phyloP scores from a whole-genome alignment of 2,888 invertebrate species.

The Aphodius granarius region DNA sequence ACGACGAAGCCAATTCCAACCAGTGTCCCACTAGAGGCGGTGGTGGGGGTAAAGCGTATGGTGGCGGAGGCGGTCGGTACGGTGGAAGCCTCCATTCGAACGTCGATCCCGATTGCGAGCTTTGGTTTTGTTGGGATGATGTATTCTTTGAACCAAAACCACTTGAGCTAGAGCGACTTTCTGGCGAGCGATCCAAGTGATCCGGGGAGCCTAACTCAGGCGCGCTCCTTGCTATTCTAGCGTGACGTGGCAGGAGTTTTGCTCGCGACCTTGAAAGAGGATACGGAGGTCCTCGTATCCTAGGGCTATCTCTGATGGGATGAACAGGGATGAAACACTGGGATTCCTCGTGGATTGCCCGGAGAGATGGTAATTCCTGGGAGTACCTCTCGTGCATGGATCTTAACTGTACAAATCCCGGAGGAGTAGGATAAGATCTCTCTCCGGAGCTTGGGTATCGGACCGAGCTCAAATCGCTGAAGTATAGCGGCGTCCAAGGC shows the following conservation, averaged over 20 bases:
- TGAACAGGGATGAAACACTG: conserved; percentile 65
- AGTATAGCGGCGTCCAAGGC: conserved; percentile 74
- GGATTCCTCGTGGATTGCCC: conserved; percentile 74
- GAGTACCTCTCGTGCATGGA: conserved; percentile 70
- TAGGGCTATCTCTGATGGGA: conserved; percentile 64
- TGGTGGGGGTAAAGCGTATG: conserved; percentile 60
- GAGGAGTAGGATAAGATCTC: conserved; percentile 76
- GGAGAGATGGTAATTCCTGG: conserved; percentile 71
- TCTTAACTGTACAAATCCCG: conserved; percentile 67
- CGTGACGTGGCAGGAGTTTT: conserved; percentile 67
- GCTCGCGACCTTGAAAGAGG: conserved; percentile 60
- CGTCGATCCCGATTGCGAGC: conserved; percentile 72
- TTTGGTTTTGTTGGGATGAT: conserved; percentile 79
- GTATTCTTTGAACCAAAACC: conserved; percentile 92
- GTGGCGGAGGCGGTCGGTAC: conserved; percentile 70
- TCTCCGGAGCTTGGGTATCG: conserved; percentile 78
- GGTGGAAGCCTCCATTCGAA: conserved; percentile 78
- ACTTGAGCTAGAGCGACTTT: conserved; percentile 85
- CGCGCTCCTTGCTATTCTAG: conserved; percentile 66
- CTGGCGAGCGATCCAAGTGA: conserved; percentile 78
- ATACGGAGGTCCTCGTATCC: conserved; percentile 48
- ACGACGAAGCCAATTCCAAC: conserved; percentile 65
- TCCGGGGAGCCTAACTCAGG: conserved; percentile 68
- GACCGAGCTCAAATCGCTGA: conserved; percentile 86
- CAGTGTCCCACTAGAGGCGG: conserved; percentile 67